A percentile compares a stretch with the other conserved stretches of the same genome.
Conservation (phyloP, 2,113 vertebrate genomes). For the Podarcis cretensis region DNA sequence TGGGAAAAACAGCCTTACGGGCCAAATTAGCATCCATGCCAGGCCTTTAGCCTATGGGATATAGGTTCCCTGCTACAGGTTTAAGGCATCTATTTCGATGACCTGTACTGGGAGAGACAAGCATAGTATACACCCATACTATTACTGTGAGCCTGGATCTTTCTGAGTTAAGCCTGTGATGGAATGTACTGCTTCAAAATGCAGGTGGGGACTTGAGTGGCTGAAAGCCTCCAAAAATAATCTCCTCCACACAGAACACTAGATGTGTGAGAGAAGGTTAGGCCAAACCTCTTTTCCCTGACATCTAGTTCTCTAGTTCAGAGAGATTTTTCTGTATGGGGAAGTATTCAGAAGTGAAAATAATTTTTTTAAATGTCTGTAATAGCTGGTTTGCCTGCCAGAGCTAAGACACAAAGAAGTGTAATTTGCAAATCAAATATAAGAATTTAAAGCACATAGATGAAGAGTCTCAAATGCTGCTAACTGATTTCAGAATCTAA, state of each 20-base stretch:
- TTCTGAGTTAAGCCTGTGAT: neutral
- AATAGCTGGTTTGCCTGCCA: neutral
- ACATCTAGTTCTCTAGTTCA: neutral
- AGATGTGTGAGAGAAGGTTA: neutral
- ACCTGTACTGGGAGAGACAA: neutral
- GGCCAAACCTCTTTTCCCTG: neutral
- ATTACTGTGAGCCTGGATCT: neutral
- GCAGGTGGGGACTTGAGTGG: neutral
- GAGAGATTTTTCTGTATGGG: neutral
- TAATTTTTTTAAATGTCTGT: neutral
- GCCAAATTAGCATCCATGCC: too few species aligned
- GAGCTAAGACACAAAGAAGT: neutral
- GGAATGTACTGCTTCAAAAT: neutral
- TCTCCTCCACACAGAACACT: neutral
- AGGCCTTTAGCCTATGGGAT: too few species aligned
- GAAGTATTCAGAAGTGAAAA: neutral
- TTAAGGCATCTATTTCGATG: neutral
- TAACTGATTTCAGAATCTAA: slow-evolving; percentile 40
- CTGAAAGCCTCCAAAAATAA: neutral
- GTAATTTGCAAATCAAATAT: slow-evolving; percentile 46
- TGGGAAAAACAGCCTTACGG: too few species aligned
- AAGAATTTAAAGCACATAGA: slow-evolving; percentile 31
- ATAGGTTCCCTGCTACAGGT: neutral
- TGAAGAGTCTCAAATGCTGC: slow-evolving; percentile 18
- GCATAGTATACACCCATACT: neutral